Conservation (phyloP, 2,113 vertebrate species). For the Bostrychus sinensis region DNA sequence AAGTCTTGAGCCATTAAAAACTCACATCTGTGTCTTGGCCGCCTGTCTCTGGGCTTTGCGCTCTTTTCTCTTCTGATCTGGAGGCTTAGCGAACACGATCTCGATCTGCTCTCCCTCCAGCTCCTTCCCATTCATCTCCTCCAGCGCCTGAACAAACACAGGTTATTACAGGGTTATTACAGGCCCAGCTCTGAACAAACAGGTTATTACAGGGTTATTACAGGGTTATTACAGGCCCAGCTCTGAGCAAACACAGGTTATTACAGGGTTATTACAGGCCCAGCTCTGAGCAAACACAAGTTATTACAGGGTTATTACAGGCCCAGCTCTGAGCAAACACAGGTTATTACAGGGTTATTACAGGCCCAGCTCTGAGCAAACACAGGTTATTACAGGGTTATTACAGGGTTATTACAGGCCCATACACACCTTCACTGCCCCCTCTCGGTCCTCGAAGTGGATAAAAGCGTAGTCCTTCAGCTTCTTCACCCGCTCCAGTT, state of each 20-base stretch:
- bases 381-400: background rate
- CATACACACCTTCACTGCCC: constrained; percentile 90
- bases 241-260: constrained; percentile 48
- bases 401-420: background rate
- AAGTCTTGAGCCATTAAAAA: no score
- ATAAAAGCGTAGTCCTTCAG: constrained; percentile 98
- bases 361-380: no score
- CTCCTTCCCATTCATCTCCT: constrained; percentile 96
- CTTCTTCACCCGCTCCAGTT: constrained; percentile 98
- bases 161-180: background rate
- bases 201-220: background rate
- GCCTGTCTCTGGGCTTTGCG: constrained; percentile 98
- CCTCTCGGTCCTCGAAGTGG: constrained; percentile 95
- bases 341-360: background rate
- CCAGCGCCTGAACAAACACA: constrained; percentile 84
- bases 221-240: background rate
- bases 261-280: background rate
- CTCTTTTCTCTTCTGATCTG: constrained; percentile 98
- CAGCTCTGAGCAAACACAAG: no score
- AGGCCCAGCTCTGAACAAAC: no score
- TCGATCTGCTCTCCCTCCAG: constrained; percentile 96
- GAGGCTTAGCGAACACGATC: constrained; percentile 98
- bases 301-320: background rate
- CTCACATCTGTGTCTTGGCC: constrained; percentile 95
- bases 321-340: constrained; percentile 76